These are phyloP conservation scores for Muraenolepis orangiensis DNA, from an alignment of 2,797 vertebrate species.

Conservation along the genomic window DNA sequence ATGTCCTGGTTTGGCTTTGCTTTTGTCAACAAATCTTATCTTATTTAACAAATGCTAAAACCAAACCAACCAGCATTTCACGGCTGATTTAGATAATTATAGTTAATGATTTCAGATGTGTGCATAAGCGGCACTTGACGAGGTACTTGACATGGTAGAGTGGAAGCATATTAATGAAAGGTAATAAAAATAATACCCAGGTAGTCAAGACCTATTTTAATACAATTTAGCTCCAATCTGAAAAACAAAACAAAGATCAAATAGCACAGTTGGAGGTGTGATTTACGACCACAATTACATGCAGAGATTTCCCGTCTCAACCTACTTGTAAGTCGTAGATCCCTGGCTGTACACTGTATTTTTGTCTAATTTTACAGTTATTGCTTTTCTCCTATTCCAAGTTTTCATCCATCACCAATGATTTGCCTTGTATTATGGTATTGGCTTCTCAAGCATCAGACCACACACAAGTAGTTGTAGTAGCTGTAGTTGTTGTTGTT, in stretches of 20 bases:
- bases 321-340: not conserved
- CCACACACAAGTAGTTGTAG: not conserved
- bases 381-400: not conserved
- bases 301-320: not conserved
- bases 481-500: not conserved
- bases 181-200: slow-evolving; percentile 20
- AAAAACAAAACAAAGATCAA: not conserved
- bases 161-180: slow-evolving; percentile 11
- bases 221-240: not conserved
- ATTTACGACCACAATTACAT: not conserved
- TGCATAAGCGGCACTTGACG: slow-evolving; percentile 4
- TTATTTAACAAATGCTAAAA: slow-evolving; percentile 1
- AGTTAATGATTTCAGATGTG: slow-evolving; percentile 2
- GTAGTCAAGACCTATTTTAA: slow-evolving; percentile 4
- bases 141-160: slow-evolving; percentile 5
- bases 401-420: not conserved
- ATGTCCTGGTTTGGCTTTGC: not conserved
- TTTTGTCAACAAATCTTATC: slow-evolving; percentile 1
- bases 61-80: slow-evolving; percentile 1
- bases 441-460: not conserved
- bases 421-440: not conserved
- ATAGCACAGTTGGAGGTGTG: not conserved
- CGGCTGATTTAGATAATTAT: slow-evolving; percentile 5
- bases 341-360: not conserved
- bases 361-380: not conserved